Base-by-base conservation (phyloP, 1,140 invertebrate species). In the Cydia splendana region DNA sequence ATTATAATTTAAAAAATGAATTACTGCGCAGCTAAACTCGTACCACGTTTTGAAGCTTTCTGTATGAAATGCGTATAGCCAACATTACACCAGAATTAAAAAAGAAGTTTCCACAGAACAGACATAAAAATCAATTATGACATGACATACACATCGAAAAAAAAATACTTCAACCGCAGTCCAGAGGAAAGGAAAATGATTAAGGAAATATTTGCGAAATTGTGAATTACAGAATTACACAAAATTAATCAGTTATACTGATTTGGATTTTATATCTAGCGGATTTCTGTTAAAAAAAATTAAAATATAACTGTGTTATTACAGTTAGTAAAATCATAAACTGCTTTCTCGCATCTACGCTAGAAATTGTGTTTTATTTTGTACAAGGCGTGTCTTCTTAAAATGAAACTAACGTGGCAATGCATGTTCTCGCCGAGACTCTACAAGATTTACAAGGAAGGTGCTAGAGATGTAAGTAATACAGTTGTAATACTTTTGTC, bases 381-480 rank as follows among this genome's bases (percentile, higher is more conserved):
- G 57, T 20, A 57, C 53, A 12, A 62, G 10, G 7, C 45, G 5
- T 24, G 13, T 62, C 15, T 30, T 34, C 4, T 42, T 10, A 83
- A 75, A 75, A 80, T 86, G 79, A 85, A 79, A 53, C 65, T 81
- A 67, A 53, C 80, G 71, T 82, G 77, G 77, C 79, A 81, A 24
- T 86, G 86, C 77, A 24, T 88, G 28, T 83, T 82, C 77, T 80
- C 88, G 20, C 90, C 90, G n/a, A 82, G 87, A 13, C 76, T 91
- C 1, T 90, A 86, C 42, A 88, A 83, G 75, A 84, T 89, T 28
- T 89, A 91, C 77, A 80, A 82, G 48, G 85, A 88, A 78, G 86
- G 83, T 20, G 75, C 80, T 0, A 80, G 79, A 65, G 85, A 85
- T 24, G 87, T 87, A 79, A 87, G 86, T 87, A 71, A 51, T 57